These are phyloP conservation scores for Poicephalus gulielmi DNA, from an alignment of 2,113 vertebrate genomes.

Conservation along the genomic window DNA sequence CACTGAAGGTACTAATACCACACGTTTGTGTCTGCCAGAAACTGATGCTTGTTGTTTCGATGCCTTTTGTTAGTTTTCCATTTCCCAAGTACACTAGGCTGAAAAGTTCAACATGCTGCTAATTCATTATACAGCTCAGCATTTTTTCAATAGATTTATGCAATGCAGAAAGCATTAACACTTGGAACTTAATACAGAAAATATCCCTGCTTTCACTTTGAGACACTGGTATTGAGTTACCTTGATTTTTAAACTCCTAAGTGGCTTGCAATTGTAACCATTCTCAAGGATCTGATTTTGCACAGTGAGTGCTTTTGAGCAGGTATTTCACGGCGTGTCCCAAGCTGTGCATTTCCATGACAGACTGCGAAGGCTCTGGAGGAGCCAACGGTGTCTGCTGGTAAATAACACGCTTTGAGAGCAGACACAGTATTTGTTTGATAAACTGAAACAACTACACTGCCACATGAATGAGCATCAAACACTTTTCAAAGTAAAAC, in stretches of 20 bases:
- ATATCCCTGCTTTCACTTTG: background rate
- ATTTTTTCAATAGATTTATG: background rate
- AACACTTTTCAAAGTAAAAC: slow-evolving; percentile 23
- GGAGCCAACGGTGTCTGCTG: background rate
- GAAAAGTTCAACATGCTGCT: background rate
- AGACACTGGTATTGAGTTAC: background rate
- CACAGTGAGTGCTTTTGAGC: background rate
- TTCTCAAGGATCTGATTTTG: background rate
- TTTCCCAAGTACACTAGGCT: background rate
- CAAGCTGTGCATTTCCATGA: background rate
- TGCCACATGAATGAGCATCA: slow-evolving; percentile 1
- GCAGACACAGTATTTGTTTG: background rate
- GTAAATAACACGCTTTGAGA: background rate
- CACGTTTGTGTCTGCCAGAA: background rate
- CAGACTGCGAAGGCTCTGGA: background rate
- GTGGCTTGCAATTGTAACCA: background rate
- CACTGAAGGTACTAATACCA: background rate
- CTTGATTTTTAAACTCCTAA: background rate
- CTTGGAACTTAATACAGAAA: background rate
- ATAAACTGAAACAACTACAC: slow-evolving; percentile 29
- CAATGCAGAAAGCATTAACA: background rate
- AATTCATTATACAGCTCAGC: background rate
- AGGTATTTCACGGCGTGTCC: background rate
- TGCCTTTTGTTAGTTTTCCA: background rate
- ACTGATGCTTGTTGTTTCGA: background rate